Evolutionary conservation across 1,140 invertebrate genomes (phyloP).

Genomic region (Conus betulinus): DNA sequence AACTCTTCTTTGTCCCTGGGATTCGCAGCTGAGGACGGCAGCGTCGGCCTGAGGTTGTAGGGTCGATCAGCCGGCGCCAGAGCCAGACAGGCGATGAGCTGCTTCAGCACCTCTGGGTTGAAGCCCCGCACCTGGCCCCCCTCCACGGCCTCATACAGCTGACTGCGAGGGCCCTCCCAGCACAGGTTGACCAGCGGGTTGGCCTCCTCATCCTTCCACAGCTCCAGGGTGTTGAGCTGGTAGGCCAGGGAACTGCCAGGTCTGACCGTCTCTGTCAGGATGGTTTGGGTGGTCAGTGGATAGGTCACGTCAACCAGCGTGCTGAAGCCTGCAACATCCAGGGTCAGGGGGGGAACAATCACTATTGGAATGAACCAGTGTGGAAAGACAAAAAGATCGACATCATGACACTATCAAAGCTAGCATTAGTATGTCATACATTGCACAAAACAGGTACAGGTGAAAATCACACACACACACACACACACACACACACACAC

Average conservation of each 20-base stretch:
- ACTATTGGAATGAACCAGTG: constrained; percentile 9
- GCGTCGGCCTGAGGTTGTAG: constrained; percentile 85
- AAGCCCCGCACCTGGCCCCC: constrained; percentile 82
- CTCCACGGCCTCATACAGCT: constrained; percentile 86
- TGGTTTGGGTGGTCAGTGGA: constrained; percentile 88
- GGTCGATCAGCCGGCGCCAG: constrained; percentile 81
- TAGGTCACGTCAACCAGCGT: constrained; percentile 91
- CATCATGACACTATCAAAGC: not conserved
- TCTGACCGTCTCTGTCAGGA: constrained; percentile 90
- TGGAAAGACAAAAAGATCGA: not conserved
- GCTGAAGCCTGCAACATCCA: constrained; percentile 84
- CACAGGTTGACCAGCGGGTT: constrained; percentile 88
- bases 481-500: too few species aligned
- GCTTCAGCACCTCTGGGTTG: constrained; percentile 86
- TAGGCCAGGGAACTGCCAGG: constrained; percentile 90
- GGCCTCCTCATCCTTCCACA: constrained; percentile 79
- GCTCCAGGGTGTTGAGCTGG: constrained; percentile 89
- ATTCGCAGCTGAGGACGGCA: constrained; percentile 78
- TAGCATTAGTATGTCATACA: not conserved
- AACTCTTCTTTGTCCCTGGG: constrained; percentile 29
- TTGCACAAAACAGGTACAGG: not conserved
- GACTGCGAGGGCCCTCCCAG: constrained; percentile 82
- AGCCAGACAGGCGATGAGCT: constrained; percentile 85
- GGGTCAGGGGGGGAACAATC: constrained; percentile 43
- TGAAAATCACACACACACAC: too few species aligned